A percentile compares a stretch with the other conserved stretches of the same genome.
Evolutionary conservation across 2,888 invertebrate species (phyloP).

Genomic region (Leptopilina myrica): DNA sequence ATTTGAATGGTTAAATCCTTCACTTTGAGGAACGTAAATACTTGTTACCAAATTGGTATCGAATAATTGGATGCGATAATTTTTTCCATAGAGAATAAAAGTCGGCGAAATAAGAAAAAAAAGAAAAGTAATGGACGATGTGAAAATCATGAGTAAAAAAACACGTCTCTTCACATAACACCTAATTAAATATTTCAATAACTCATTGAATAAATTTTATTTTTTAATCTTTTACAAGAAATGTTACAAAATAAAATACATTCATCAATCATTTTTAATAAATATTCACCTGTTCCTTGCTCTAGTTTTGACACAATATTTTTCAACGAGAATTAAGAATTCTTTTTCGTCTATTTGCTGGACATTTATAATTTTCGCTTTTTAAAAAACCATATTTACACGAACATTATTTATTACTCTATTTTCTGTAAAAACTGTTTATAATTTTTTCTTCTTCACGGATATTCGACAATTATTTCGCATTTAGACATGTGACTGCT

Average conservation of each 20-base stretch:
- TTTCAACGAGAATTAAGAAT: neutral
- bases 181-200: slow-evolving; percentile 14
- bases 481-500: too few species aligned
- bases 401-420: neutral
- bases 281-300: neutral
- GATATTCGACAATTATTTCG: too few species aligned
- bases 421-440: neutral
- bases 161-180: neutral
- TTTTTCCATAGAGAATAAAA: slow-evolving; percentile 2
- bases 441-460: too few species aligned
- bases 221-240: neutral
- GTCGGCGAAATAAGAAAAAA: neutral
- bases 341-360: neutral
- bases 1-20: slow-evolving; percentile 16
- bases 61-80: neutral
- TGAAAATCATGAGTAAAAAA: neutral
- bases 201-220: neutral
- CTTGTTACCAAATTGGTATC: slow-evolving; percentile 12
- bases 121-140: neutral
- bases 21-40: slow-evolving; percentile 5
- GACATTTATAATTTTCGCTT: neutral
- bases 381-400: neutral
- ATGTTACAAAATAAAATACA: neutral
- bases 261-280: slow-evolving; percentile 6
- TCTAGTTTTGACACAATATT: neutral